Base-by-base conservation (phyloP, 1,140 invertebrate species). In the Diprion similis region DNA sequence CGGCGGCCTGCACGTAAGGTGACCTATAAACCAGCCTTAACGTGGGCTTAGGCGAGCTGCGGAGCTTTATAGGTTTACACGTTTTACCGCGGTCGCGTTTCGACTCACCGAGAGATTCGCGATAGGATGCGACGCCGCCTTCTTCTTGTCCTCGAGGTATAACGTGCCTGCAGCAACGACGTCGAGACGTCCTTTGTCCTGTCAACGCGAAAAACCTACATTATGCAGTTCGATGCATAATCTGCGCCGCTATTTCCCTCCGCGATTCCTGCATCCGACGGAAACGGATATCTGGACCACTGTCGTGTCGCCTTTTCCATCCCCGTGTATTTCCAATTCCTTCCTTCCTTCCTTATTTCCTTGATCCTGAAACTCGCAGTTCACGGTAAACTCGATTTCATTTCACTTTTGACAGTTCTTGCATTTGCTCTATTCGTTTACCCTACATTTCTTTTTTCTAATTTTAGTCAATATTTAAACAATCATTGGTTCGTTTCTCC, bases 41-140 rank as follows among this genome's bases (percentile, higher is more conserved):
- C 24, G 24, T 37, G 24, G 24, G 24, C 24, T 37, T 37, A 37
- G 24, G 24, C 24, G 24, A 37, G 1, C 6, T 37, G 24, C 24
- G 24, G 24, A 59, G 77, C 71, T 82, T 81, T 79, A 81, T 78
- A 77, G 77, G 80, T 81, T 81, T 81, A 79, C 80, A 80, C 78
- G 74, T 69, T 66, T 59, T 59, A 59, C 51, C 51, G 51, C 11
- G 11, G 51, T 59, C 11, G n/a, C 11, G 51, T 13, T 13, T 17
- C 11, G 51, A 59, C n/a, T 15, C n/a, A 10, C 11, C 73, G 68
- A 72, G 78, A 82, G 80, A 81, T 82, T 77, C 77, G 80, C 80
- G 78, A 82, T 82, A 81, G 79, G 69, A 75, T 78, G 78, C 80
- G 76, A 70, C 79, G 77, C 79, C 71, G 13, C 46, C 46, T 77